A percentile compares a stretch with the other conserved stretches of the same genome.
Conservation (phyloP, 1,140 invertebrate species). For the Ceratina japonica region DNA sequence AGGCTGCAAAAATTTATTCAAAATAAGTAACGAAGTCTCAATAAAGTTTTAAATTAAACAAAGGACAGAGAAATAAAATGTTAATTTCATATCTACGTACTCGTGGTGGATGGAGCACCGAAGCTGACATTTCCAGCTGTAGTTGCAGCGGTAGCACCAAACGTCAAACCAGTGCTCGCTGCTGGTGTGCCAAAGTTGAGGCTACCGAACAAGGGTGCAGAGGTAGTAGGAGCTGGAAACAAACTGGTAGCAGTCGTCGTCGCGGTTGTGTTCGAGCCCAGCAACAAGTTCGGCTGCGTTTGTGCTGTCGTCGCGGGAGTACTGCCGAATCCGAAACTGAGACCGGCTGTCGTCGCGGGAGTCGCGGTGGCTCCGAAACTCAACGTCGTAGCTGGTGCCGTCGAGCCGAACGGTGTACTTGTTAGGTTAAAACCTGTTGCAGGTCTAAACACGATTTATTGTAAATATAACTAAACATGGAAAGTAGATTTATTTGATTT, state of each 20-base stretch:
- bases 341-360: conserved; percentile 50
- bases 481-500: neutral
- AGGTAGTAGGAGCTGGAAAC: conserved; percentile 56
- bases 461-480: neutral
- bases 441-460: conserved; percentile 45
- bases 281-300: conserved; percentile 32
- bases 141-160: conserved; percentile 68
- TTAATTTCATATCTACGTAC: conserved; percentile 49
- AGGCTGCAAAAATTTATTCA: conserved; percentile 58
- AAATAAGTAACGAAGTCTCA: too few species aligned
- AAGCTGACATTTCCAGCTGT: conserved; percentile 68
- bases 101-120: conserved; percentile 65
- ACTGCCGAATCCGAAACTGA: conserved; percentile 69
- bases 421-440: conserved; percentile 58
- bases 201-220: conserved; percentile 47
- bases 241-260: conserved; percentile 57
- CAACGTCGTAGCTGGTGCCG: conserved; percentile 49
- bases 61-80: conserved; percentile 14
- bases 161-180: conserved; percentile 56
- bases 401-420: conserved; percentile 59
- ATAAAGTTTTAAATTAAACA: too few species aligned
- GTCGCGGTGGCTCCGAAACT: conserved; percentile 55
- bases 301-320: conserved; percentile 47
- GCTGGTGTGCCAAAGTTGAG: conserved; percentile 64
- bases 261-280: conserved; percentile 54